Conservation (phyloP, 1,140 invertebrate species). For the Lerema accius region DNA sequence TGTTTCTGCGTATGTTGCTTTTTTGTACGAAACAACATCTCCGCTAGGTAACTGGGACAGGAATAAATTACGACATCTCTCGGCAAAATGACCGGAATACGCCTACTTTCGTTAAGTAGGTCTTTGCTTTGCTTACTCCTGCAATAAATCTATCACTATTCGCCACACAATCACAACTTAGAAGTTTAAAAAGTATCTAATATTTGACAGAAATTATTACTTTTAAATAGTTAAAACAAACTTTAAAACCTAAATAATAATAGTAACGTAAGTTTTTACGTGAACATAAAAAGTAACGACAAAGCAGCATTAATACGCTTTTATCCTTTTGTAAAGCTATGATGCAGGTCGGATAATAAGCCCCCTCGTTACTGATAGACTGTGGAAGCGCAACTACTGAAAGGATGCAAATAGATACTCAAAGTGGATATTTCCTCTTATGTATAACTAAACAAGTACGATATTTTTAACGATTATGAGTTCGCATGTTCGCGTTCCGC, state of each 20-base stretch:
- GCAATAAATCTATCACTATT: constrained; percentile 12
- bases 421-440: constrained; percentile 65
- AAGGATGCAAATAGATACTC: constrained; percentile 66
- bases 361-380: constrained; percentile 47
- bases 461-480: constrained; percentile 27
- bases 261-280: no score
- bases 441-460: constrained; percentile 33
- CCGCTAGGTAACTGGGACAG: constrained; percentile 41
- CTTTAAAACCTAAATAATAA: no score
- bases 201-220: no score
- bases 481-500: constrained; percentile 22
- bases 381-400: constrained; percentile 50
- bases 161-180: not conserved
- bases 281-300: no score
- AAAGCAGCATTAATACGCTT: not conserved
- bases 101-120: constrained; percentile 16
- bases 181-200: not conserved
- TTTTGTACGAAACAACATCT: constrained; percentile 36
- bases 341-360: constrained; percentile 43
- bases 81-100: constrained; percentile 15
- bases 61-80: constrained; percentile 44
- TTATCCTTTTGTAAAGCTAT: constrained; percentile 22
- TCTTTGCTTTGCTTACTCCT: constrained; percentile 3
- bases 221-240: no score
- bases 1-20: constrained; percentile 28